Evolutionary conservation across 2,797 vertebrate genomes (phyloP).

Genomic region (Botia almorhae): DNA sequence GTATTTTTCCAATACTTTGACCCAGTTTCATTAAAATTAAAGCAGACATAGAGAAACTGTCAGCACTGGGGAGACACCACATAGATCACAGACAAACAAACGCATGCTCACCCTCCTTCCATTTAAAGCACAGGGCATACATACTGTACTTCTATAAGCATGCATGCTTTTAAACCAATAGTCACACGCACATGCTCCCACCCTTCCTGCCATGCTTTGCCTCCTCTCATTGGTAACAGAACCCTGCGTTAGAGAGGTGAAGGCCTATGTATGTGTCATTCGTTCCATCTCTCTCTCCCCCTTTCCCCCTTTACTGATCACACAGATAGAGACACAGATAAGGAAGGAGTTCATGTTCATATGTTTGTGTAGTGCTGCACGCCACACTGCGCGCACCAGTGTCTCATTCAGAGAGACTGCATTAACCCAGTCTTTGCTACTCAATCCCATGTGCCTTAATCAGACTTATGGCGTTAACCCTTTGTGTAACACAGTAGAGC

Average conservation of each 20-base stretch:
- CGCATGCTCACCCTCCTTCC: constrained; percentile 21
- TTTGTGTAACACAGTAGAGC: background rate
- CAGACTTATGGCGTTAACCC: constrained; percentile 27
- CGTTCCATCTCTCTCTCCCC: constrained; percentile 60
- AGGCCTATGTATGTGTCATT: constrained; percentile 70
- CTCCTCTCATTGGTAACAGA: constrained; percentile 70
- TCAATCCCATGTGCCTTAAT: constrained; percentile 36
- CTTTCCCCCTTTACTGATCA: constrained; percentile 59
- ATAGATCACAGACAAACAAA: constrained; percentile 26
- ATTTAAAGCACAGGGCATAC: background rate
- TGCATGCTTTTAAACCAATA: constrained; percentile 12
- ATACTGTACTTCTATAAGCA: background rate
- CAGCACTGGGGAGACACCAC: constrained; percentile 32
- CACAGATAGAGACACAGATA: constrained; percentile 69
- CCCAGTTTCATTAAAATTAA: constrained; percentile 34
- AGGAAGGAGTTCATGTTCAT: constrained; percentile 53
- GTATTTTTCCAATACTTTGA: constrained; percentile 34
- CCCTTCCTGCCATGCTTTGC: constrained; percentile 55
- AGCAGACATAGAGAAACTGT: constrained; percentile 48
- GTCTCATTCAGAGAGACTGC: constrained; percentile 45
- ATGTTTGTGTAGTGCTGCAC: constrained; percentile 49
- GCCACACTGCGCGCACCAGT: constrained; percentile 51
- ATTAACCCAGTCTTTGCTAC: constrained; percentile 44
- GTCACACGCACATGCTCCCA: background rate
- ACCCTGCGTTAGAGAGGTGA: constrained; percentile 62